These are phyloP conservation scores for Omphaloscelis lunosa DNA, from an alignment of 2,888 invertebrate genomes.

Conservation along the genomic window DNA sequence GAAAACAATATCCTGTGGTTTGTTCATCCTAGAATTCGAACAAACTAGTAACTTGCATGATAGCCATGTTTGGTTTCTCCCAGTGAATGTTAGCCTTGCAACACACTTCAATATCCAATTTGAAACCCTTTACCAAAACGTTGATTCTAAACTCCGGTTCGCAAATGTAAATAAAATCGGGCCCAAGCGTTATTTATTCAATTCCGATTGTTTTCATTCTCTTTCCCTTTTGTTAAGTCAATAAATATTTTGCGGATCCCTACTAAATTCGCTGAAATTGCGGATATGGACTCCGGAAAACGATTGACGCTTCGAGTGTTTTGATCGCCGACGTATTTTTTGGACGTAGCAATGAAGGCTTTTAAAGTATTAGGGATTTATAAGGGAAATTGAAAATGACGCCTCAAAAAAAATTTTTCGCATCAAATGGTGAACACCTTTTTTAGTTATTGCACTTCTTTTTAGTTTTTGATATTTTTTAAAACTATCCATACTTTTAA, in stretches of 20 bases:
- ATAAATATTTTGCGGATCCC: constrained; percentile 57
- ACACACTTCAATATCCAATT: constrained; percentile 25
- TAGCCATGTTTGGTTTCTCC: background rate
- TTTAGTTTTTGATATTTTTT: background rate
- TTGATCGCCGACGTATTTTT: background rate
- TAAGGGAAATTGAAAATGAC: background rate
- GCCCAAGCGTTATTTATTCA: constrained; percentile 55
- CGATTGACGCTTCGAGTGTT: constrained; percentile 35
- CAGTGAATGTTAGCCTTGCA: background rate
- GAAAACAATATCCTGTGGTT: background rate
- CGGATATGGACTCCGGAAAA: constrained; percentile 25
- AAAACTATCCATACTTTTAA: no score
- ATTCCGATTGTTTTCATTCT: constrained; percentile 49
- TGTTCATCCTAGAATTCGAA: background rate
- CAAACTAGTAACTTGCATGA: background rate
- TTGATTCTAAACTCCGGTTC: constrained; percentile 23
- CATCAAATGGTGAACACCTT: background rate
- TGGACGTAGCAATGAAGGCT: background rate
- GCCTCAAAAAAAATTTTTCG: background rate
- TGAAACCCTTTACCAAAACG: constrained; percentile 23
- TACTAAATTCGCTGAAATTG: constrained; percentile 48
- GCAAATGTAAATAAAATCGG: constrained; percentile 51
- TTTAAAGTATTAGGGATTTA: background rate
- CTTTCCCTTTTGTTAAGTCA: constrained; percentile 46
- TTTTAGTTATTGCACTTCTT: background rate